Evolutionary conservation across 2,888 invertebrate genomes (phyloP), one percentile per base, ranked within the genome.

Genomic region (Ditylenchus weischeri): DNA sequence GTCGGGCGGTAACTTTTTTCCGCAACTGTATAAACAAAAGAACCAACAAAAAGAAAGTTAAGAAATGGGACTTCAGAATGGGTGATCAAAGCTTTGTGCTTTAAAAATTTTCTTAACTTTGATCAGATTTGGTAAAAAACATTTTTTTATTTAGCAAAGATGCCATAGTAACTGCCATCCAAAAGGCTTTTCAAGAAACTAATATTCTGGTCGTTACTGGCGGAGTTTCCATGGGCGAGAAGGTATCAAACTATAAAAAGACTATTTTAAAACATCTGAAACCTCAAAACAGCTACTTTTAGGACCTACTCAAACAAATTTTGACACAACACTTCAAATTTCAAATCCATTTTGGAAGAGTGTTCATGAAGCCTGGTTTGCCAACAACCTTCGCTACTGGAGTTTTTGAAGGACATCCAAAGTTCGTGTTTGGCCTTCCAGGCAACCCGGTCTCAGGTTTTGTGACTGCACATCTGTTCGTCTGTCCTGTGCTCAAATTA

Each of bases 151-250:
- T n/a, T 77, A 89, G 90, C 65, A 88, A 89, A 62, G 85, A 87
- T 64, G 85, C 86, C 1, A 86, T 92, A 51, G 85, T 89, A 36
- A 75, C 83, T 0, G 87, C 88, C 15, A 84, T 94, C 49, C 83
- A 84, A 1, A 84, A 86, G n/a, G 83, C 83, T 0, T 85, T 90
- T 48, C 77, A 84, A 7, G 70, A 83, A 7, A 87, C 87, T 0
- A 92, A 93, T 84, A 87, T 95, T 59, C 86, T 96, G 18, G 89
- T 96, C 18, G 91, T 93, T 23, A 69, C 72, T 54, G 95, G 96
- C 6, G 93, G 96, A 29, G 95, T 96, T 0, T 96, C 96, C 0
- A 98, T 96, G 95, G 96, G 98, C 0, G 96, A 96, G 84, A 89
- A 85, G 78, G 85, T 47, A n/a, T n/a, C n/a, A n/a, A 29, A 29